These are phyloP conservation scores for Julus scandinavius DNA, from an alignment of 2,888 invertebrate species.

Conservation along the genomic window DNA sequence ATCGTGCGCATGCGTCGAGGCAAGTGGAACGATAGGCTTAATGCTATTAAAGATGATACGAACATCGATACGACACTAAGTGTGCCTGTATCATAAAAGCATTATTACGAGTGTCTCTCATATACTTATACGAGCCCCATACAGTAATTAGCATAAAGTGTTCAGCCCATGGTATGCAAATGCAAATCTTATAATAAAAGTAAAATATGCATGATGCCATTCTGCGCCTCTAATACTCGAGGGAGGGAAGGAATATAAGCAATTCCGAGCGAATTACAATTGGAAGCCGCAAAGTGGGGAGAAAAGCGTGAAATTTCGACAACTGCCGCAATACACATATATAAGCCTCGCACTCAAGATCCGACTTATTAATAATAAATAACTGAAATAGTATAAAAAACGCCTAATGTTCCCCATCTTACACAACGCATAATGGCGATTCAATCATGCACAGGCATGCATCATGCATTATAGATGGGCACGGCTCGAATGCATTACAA, in stretches of 20 bases:
- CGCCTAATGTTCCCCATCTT: not conserved
- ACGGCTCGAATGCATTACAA: not conserved
- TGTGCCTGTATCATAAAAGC: conserved; percentile 3
- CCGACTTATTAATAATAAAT: conserved; percentile 17
- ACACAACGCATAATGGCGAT: conserved; percentile 14
- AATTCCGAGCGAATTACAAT: conserved; percentile 9
- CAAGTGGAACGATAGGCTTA: not conserved
- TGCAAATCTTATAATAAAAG: conserved; percentile 24
- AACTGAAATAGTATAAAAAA: not conserved
- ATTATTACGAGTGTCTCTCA: conserved; percentile 7
- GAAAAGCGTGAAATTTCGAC: conserved; percentile 27
- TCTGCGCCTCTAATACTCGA: conserved; percentile 5
- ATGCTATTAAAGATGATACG: not conserved
- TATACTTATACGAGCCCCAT: not conserved
- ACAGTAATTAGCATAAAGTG: conserved; percentile 25
- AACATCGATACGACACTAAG: conserved; percentile 26
- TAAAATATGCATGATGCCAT: conserved; percentile 33
- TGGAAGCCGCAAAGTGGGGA: conserved; percentile 10
- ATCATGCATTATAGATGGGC: not conserved
- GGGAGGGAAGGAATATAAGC: conserved; percentile 5
- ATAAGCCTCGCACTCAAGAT: conserved; percentile 14
- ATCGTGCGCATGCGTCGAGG: not conserved
- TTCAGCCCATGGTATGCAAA: not conserved
- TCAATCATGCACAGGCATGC: conserved; percentile 27
- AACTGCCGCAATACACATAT: not conserved